Percentiles rank a stretch among this genome's conserved stretches.
These are phyloP conservation scores for Pygmarrhopalites habei DNA, from an alignment of 1,140 invertebrate genomes.

Conservation along the genomic window DNA sequence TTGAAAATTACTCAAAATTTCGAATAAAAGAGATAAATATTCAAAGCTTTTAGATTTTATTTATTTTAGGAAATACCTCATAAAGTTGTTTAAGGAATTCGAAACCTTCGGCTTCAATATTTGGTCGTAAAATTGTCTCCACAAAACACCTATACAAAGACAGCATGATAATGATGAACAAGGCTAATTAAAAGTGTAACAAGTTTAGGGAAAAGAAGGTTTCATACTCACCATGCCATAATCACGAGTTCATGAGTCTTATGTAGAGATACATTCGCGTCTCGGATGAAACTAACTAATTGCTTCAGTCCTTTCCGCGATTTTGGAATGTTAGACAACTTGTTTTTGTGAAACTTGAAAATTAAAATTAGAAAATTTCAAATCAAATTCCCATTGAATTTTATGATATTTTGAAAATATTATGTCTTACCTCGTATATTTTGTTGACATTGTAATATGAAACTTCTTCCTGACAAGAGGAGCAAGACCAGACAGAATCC, in stretches of 20 bases:
- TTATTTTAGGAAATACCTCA: too few species aligned
- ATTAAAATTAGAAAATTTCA: too few species aligned
- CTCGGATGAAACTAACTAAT: slow-evolving; percentile 17
- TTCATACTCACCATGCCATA: too few species aligned
- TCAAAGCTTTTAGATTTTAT: background rate
- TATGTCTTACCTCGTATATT: background rate
- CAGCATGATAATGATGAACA: too few species aligned
- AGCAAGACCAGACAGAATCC: slow-evolving; percentile 33
- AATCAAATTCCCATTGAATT: too few species aligned
- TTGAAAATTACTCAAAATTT: too few species aligned
- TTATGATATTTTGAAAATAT: too few species aligned
- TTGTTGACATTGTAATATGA: slow-evolving; percentile 9
- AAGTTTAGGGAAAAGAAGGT: too few species aligned
- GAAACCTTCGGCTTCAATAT: background rate
- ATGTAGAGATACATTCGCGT: slow-evolving; percentile 2
- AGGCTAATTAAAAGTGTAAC: too few species aligned
- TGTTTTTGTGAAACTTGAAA: too few species aligned
- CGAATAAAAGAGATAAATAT: background rate
- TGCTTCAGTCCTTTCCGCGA: background rate
- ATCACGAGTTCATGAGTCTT: slow-evolving; percentile 17
- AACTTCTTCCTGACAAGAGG: slow-evolving; percentile 30
- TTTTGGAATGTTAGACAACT: background rate
- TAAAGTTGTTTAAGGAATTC: too few species aligned
- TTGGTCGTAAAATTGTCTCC: slow-evolving; percentile 17
- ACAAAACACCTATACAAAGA: too few species aligned